Evolutionary conservation across 2,113 vertebrate species (phyloP).

Genomic region (Zosterops pallidus): DNA sequence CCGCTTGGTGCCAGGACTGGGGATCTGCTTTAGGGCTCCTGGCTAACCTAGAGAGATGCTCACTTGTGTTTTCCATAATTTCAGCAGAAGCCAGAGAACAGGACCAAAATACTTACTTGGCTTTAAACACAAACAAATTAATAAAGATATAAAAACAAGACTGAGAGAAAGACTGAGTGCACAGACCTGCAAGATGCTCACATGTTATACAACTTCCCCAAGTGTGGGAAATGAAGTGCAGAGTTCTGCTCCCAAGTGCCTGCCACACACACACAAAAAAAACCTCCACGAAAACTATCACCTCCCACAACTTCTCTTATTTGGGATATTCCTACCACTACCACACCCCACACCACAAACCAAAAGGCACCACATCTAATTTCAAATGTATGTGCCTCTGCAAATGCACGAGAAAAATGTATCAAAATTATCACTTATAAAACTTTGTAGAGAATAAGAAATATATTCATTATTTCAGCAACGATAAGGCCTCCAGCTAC

Average conservation of each 20-base stretch:
- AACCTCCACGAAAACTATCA: neutral
- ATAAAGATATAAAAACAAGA: neutral
- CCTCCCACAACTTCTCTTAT: neutral
- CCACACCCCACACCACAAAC: neutral
- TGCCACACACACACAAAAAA: neutral
- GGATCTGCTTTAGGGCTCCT: neutral
- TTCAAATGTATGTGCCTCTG: neutral
- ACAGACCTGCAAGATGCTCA: neutral
- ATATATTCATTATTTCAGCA: neutral
- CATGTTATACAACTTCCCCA: neutral
- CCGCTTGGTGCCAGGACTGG: neutral
- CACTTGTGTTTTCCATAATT: neutral
- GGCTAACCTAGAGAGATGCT: neutral
- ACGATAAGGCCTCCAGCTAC: neutral
- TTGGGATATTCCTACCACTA: neutral
- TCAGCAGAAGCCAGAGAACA: neutral
- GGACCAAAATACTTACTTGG: neutral
- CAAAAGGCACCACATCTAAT: neutral
- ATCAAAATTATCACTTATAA: neutral
- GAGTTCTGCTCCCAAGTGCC: neutral
- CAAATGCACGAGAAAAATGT: neutral
- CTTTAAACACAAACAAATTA: neutral
- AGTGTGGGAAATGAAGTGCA: neutral
- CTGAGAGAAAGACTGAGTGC: neutral
- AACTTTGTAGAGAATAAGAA: neutral